A percentile compares a stretch with the other conserved stretches of the same genome.
phyloP scores from a whole-genome alignment of 2,797 vertebrate genomes.

The Acipenser transmontanus region DNA sequence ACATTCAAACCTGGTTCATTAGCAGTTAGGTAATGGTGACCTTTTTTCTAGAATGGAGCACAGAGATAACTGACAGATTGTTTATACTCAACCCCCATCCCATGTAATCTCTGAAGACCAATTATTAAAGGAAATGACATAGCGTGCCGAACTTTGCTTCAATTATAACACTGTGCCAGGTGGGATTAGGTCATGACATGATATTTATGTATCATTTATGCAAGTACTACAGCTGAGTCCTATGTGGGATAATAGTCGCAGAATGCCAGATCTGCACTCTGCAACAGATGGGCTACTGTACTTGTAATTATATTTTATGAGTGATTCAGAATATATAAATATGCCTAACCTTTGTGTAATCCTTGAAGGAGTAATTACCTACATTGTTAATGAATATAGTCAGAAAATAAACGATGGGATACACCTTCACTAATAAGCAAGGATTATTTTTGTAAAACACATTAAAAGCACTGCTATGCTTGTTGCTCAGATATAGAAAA shows the following conservation, averaged over 20 bases:
- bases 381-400: neutral
- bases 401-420: neutral
- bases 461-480: neutral
- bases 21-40: neutral
- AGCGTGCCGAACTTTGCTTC: constrained; percentile 17
- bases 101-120: constrained; percentile 16
- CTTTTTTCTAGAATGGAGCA: constrained; percentile 8
- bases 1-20: constrained; percentile 1
- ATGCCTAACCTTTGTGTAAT: constrained; percentile 5
- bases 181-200: constrained; percentile 16
- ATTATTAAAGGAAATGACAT: constrained; percentile 32
- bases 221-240: constrained; percentile 10
- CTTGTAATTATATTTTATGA: constrained; percentile 6
- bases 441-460: neutral
- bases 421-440: neutral
- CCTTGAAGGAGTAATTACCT: constrained; percentile 2
- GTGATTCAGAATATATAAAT: constrained; percentile 1
- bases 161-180: constrained; percentile 6
- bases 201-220: constrained; percentile 16
- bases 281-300: neutral
- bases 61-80: constrained; percentile 14
- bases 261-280: constrained; percentile 1
- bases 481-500: neutral
- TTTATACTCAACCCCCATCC: neutral
- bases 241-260: constrained; percentile 10